A percentile compares a stretch with the other conserved stretches of the same genome.
Conservation (phyloP, 2,113 vertebrate genomes). For the Entelurus aequoreus region DNA sequence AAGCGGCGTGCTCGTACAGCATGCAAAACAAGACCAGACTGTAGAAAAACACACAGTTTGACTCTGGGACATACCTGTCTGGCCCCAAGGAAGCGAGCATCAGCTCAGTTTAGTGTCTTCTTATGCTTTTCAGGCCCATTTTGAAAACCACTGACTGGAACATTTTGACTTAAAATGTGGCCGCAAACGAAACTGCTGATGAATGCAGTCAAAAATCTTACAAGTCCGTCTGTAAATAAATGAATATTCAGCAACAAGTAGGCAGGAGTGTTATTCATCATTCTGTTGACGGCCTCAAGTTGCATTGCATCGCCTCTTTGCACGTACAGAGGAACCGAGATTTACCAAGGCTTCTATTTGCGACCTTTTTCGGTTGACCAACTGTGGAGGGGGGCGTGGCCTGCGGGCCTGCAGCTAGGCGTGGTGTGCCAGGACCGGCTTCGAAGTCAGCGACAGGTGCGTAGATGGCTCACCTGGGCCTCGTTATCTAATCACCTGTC, state of each 20-base stretch:
- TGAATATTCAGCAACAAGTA: background rate
- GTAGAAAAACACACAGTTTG: background rate
- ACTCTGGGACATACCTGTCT: background rate
- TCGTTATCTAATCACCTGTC: too few species aligned
- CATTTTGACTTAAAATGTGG: background rate
- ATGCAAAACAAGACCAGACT: slow-evolving; percentile 1
- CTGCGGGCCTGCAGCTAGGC: too few species aligned
- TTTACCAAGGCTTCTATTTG: too few species aligned
- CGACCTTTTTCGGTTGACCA: too few species aligned
- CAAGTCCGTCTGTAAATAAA: slow-evolving; percentile 36
- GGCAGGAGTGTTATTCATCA: background rate
- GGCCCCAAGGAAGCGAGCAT: too few species aligned
- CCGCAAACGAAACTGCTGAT: background rate
- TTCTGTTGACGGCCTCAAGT: background rate
- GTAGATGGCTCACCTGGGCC: too few species aligned
- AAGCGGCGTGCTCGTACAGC: slow-evolving; percentile 8
- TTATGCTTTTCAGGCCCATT: too few species aligned
- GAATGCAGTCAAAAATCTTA: slow-evolving; percentile 4
- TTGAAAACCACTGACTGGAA: background rate
- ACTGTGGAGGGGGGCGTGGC: too few species aligned
- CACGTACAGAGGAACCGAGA: background rate
- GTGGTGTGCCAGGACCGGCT: too few species aligned
- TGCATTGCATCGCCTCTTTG: background rate
- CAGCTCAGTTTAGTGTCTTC: too few species aligned
- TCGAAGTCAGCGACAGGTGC: too few species aligned